These are phyloP conservation scores for Chloromyia formosa DNA, from an alignment of 2,888 invertebrate species.

Conservation along the genomic window DNA sequence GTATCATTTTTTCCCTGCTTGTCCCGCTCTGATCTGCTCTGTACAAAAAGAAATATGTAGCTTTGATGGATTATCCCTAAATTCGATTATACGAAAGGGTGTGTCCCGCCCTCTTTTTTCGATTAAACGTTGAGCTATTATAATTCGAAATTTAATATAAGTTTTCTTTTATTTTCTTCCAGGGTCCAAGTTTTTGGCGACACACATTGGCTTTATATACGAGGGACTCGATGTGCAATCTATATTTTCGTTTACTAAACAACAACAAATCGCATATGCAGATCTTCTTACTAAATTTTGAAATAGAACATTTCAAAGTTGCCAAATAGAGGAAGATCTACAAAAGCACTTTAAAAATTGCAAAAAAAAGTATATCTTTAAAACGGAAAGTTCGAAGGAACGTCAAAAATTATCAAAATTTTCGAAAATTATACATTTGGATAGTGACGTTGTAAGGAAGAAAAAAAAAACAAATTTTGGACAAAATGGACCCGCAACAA, in stretches of 20 bases:
- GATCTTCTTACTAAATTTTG: conserved; percentile 4
- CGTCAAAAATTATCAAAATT: conserved; percentile 10
- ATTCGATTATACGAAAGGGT: no score
- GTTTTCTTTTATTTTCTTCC: conserved; percentile 11
- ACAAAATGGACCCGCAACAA: conserved; percentile 93
- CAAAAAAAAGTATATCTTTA: background rate
- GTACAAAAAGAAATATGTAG: no score
- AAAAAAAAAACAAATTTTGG: conserved; percentile 1
- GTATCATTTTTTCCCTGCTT: no score
- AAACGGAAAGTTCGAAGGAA: no score
- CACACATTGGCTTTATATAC: conserved; percentile 21
- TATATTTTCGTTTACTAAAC: conserved; percentile 21
- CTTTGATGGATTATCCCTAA: no score
- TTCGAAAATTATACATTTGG: conserved; percentile 41
- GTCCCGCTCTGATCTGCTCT: no score
- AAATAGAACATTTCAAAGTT: background rate
- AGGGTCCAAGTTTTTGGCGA: conserved; percentile 38
- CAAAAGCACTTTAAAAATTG: background rate
- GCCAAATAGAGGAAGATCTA: background rate
- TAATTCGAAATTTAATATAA: conserved; percentile 4
- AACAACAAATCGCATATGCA: conserved; percentile 11
- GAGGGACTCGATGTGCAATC: conserved; percentile 34
- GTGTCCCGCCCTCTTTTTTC: no score
- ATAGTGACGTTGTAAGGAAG: conserved; percentile 19
- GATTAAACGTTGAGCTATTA: no score